Conservation (phyloP, 2,113 vertebrate species). For the Cyprinodon tularosa region DNA sequence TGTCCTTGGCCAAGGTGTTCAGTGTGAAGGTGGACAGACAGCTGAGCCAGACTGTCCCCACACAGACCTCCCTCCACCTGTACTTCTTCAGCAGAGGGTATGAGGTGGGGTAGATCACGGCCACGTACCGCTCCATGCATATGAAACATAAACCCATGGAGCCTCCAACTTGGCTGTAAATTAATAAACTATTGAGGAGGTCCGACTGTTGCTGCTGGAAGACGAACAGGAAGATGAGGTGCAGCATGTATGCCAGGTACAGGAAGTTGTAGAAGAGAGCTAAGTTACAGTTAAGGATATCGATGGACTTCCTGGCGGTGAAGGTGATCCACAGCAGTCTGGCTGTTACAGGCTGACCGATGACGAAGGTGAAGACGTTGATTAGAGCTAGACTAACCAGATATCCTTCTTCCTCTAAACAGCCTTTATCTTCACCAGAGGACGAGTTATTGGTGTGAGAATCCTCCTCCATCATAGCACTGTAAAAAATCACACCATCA, state of each 20-base stretch:
- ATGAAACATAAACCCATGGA: conserved; percentile 41
- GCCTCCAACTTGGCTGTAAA: conserved; percentile 34
- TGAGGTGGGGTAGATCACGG: conserved; percentile 49
- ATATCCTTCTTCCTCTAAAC: rapidly evolving
- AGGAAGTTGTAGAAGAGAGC: conserved; percentile 45
- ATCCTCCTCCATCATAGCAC: conserved; percentile 1
- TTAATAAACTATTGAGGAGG: background rate
- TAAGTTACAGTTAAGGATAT: conserved; percentile 46
- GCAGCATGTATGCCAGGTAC: background rate
- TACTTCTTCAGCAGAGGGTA: conserved; percentile 55
- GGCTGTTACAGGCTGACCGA: conserved; percentile 29
- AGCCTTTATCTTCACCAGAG: rapidly evolving
- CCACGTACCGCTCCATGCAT: conserved; percentile 56
- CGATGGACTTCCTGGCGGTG: conserved; percentile 18
- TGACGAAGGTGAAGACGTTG: background rate
- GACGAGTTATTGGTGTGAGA: rapidly evolving
- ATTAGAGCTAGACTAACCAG: rapidly evolving
- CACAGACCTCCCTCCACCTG: conserved; percentile 37
- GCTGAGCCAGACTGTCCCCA: conserved; percentile 27
- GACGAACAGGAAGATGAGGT: background rate
- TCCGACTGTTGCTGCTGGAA: rapidly evolving
- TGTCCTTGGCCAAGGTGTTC: background rate
- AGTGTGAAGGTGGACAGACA: background rate
- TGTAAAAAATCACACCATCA: no score
- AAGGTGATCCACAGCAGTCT: conserved; percentile 33